phyloP scores from a whole-genome alignment of 2,797 vertebrate genomes.

The Cynodonichthys magdalenae region DNA sequence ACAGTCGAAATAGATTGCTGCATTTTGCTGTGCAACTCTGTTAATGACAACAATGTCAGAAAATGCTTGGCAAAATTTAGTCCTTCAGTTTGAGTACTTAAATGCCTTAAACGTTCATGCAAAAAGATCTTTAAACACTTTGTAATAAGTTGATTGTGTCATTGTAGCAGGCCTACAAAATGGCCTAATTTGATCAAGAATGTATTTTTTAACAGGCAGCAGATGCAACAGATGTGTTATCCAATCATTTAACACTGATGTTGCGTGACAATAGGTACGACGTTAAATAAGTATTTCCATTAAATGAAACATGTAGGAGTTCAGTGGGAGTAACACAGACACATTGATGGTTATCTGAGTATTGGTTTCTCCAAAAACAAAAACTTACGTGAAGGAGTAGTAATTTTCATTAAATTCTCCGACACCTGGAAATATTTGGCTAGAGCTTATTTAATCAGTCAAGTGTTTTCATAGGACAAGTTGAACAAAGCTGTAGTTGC shows the following conservation, averaged over 20 bases:
- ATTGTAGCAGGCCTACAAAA: not conserved
- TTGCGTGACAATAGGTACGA: not conserved
- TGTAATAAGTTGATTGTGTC: no score
- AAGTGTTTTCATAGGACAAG: no score
- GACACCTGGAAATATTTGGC: no score
- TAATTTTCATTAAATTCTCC: not conserved
- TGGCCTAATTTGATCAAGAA: slow-evolving; percentile 14
- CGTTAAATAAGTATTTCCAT: not conserved
- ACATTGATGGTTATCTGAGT: not conserved
- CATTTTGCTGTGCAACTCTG: no score
- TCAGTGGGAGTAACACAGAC: not conserved
- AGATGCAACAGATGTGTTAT: slow-evolving; percentile 9
- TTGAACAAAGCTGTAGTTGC: not conserved
- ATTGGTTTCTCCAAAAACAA: not conserved
- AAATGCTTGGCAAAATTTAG: no score
- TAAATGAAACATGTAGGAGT: not conserved
- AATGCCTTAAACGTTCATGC: no score
- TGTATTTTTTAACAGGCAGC: slow-evolving; percentile 1
- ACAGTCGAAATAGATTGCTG: no score
- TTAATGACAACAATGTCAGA: no score
- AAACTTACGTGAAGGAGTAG: not conserved
- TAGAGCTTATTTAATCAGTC: not conserved
- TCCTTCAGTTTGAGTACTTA: no score
- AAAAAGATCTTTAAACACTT: no score
- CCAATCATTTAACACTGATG: slow-evolving; percentile 19